Percentiles rank a stretch among this genome's conserved stretches.
Conservation (phyloP, 2,113 vertebrate genomes). For the Ciconia maguari region DNA sequence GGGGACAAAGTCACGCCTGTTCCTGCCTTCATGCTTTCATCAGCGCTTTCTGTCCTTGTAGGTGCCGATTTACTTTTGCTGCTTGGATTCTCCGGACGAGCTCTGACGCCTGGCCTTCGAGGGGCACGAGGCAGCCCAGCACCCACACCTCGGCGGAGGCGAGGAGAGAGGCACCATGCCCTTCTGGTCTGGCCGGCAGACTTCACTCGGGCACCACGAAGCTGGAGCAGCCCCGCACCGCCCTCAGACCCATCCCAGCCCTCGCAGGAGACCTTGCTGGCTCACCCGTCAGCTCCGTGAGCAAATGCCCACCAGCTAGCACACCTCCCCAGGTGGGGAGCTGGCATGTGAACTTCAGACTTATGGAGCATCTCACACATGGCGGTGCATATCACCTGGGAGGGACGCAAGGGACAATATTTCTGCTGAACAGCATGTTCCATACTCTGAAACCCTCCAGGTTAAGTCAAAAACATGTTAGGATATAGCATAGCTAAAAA, state of each 20-base stretch:
- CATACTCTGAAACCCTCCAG: not conserved
- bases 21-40: too few relatives aligned
- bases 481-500: not conserved
- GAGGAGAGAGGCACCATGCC: not conserved
- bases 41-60: not conserved
- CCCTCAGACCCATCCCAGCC: not conserved
- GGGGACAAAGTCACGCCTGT: too few relatives aligned
- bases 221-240: not conserved
- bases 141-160: not conserved
- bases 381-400: rapidly evolving
- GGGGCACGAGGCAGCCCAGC: not conserved
- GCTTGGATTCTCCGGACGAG: not conserved
- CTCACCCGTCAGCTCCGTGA: not conserved
- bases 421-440: not conserved
- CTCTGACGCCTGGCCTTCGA: not conserved
- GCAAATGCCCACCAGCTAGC: not conserved
- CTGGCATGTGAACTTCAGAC: not conserved
- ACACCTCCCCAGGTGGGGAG: not conserved
- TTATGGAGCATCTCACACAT: rapidly evolving
- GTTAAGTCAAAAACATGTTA: not conserved
- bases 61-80: not conserved
- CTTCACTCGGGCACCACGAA: not conserved
- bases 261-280: not conserved
- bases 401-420: not conserved
- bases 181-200: not conserved